These are phyloP conservation scores for Tylochromis polylepis DNA, from an alignment of 2,113 vertebrate genomes.

Conservation along the genomic window DNA sequence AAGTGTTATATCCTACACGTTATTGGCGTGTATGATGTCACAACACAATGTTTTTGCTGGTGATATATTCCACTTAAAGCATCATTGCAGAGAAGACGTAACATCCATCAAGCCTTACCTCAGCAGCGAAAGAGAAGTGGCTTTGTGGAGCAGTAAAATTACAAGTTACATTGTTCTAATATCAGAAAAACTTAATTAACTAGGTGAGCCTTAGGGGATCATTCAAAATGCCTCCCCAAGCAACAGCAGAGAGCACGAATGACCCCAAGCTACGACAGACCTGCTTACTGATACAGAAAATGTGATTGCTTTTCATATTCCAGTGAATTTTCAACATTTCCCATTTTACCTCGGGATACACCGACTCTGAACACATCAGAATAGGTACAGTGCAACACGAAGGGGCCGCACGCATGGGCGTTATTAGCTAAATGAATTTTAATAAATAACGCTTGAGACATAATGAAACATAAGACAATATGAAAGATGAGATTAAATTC, in stretches of 20 bases:
- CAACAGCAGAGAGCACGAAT: constrained; percentile 67
- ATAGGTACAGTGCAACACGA: constrained; percentile 43
- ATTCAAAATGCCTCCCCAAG: constrained; percentile 70
- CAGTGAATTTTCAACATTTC: constrained; percentile 66
- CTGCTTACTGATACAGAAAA: constrained; percentile 81
- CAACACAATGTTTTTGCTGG: background rate
- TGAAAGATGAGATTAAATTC: constrained; percentile 60
- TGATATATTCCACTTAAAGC: background rate
- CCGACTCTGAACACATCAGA: constrained; percentile 64
- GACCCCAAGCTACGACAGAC: constrained; percentile 73
- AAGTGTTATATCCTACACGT: background rate
- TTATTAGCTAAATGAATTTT: constrained; percentile 67
- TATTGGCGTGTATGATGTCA: background rate
- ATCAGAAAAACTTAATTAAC: constrained; percentile 73
- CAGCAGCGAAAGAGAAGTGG: constrained; percentile 26
- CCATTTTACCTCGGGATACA: constrained; percentile 69
- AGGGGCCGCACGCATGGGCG: constrained; percentile 48
- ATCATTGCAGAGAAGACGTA: background rate
- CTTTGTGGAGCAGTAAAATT: constrained; percentile 43
- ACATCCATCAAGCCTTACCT: constrained; percentile 28
- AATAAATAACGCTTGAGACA: constrained; percentile 62
- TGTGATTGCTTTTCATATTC: constrained; percentile 78
- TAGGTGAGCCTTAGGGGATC: constrained; percentile 72
- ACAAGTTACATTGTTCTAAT: constrained; percentile 55
- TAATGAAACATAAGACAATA: constrained; percentile 64